Conservation (phyloP, 2,113 vertebrate species). For the Callaeas wilsoni region DNA sequence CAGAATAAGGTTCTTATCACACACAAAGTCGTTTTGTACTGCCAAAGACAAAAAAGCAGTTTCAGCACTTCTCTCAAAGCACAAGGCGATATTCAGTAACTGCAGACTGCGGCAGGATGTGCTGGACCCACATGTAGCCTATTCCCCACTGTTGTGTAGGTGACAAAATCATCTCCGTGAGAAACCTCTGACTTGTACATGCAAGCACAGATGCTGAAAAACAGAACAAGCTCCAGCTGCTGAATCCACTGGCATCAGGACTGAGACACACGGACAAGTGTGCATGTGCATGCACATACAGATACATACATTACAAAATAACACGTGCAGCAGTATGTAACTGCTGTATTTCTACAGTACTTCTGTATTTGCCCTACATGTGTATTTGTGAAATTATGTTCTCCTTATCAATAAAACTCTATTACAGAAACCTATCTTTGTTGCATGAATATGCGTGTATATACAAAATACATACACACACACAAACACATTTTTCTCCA, state of each 20-base stretch:
- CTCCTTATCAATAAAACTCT: background rate
- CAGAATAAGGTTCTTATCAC: background rate
- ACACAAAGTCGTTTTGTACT: background rate
- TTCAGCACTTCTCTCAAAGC: background rate
- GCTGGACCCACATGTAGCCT: background rate
- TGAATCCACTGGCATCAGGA: background rate
- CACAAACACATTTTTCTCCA: background rate
- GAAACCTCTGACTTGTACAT: background rate
- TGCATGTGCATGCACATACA: background rate
- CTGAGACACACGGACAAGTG: background rate
- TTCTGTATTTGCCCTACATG: background rate
- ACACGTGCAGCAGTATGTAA: background rate
- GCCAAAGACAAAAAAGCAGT: background rate
- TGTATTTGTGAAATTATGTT: background rate
- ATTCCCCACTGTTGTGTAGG: rapidly evolving
- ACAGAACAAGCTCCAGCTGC: background rate
- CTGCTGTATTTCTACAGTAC: background rate
- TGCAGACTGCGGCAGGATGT: rapidly evolving
- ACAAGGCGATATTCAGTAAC: background rate
- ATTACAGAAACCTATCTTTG: background rate
- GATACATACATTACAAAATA: background rate
- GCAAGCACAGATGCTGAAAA: background rate
- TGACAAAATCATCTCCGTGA: background rate
- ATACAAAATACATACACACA: background rate
- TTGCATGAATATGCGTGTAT: background rate